Evolutionary conservation across 1,140 invertebrate species (phyloP).

Genomic region (Drosophila rufa): DNA sequence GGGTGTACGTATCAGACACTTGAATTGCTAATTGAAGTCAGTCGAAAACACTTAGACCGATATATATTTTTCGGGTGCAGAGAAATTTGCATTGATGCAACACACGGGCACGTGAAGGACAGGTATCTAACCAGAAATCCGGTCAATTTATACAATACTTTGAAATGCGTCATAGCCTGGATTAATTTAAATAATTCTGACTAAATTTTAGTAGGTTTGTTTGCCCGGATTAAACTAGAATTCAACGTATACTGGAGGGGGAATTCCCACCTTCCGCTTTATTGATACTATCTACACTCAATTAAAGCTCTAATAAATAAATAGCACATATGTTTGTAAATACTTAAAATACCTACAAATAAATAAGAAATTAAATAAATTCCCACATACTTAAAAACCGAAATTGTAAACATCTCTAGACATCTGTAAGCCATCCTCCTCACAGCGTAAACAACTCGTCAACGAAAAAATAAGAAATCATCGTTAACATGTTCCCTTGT

Average conservation of each 20-base stretch:
- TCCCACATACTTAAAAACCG: slow-evolving; percentile 1
- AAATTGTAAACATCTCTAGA: slow-evolving; percentile 3
- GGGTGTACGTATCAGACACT: slow-evolving; percentile 27
- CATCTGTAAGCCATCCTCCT: slow-evolving; percentile 4
- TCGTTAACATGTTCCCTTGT: slow-evolving; percentile 22
- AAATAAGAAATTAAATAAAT: neutral
- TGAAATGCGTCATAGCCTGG: slow-evolving; percentile 13
- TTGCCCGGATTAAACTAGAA: neutral
- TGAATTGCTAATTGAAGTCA: slow-evolving; percentile 68
- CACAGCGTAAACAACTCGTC: slow-evolving; percentile 5
- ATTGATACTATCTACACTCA: neutral
- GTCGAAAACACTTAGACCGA: slow-evolving; percentile 43
- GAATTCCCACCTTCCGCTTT: neutral
- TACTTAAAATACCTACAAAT: neutral
- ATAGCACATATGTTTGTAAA: neutral
- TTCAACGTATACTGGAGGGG: neutral
- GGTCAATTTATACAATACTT: neutral
- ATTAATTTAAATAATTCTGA: slow-evolving; percentile 32
- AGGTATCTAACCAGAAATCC: neutral
- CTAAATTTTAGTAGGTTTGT: neutral
- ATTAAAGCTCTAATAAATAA: too few relatives aligned
- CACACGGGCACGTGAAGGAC: neutral
- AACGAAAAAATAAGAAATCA: neutral
- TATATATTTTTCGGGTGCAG: neutral
- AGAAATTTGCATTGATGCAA: slow-evolving; percentile 6